These are phyloP conservation scores for Phania funesta DNA, from an alignment of 2,888 invertebrate genomes.

Conservation along the genomic window DNA sequence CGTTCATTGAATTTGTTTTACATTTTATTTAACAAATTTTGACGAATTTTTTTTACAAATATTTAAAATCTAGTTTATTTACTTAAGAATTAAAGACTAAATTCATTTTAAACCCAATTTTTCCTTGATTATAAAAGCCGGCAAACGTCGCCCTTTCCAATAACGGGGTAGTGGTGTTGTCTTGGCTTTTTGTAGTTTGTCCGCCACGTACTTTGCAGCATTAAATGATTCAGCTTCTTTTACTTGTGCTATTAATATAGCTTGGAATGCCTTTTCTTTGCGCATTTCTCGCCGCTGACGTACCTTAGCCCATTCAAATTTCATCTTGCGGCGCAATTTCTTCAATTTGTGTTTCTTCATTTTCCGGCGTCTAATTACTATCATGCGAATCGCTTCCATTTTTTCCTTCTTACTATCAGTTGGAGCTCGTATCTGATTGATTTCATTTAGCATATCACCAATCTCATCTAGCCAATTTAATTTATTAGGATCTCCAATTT, in stretches of 20 bases:
- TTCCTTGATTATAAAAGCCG: slow-evolving; percentile 85
- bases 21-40: slow-evolving; percentile 57
- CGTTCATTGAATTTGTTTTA: slow-evolving; percentile 63
- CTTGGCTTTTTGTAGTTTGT: slow-evolving; percentile 84
- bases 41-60: neutral
- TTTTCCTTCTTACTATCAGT: slow-evolving; percentile 80
- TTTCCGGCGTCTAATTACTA: slow-evolving; percentile 89
- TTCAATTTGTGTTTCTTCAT: slow-evolving; percentile 93
- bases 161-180: slow-evolving; percentile 83
- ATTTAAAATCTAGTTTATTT: slow-evolving; percentile 52
- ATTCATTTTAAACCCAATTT: slow-evolving; percentile 84
- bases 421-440: slow-evolving; percentile 70
- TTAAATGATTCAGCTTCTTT: slow-evolving; percentile 88
- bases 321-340: slow-evolving; percentile 90
- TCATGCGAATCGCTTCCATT: slow-evolving; percentile 87
- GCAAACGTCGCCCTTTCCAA: slow-evolving; percentile 84
- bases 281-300: slow-evolving; percentile 85
- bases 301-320: slow-evolving; percentile 87
- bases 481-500: slow-evolving; percentile 74
- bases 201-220: slow-evolving; percentile 86
- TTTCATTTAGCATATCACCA: slow-evolving; percentile 73
- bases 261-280: slow-evolving; percentile 90
- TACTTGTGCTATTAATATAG: slow-evolving; percentile 85
- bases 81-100: no score
- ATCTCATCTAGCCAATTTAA: slow-evolving; percentile 74